These are phyloP conservation scores for Epizoanthus scotinus DNA, from an alignment of 92 coral and sea anemone species.

Conservation along the genomic window DNA sequence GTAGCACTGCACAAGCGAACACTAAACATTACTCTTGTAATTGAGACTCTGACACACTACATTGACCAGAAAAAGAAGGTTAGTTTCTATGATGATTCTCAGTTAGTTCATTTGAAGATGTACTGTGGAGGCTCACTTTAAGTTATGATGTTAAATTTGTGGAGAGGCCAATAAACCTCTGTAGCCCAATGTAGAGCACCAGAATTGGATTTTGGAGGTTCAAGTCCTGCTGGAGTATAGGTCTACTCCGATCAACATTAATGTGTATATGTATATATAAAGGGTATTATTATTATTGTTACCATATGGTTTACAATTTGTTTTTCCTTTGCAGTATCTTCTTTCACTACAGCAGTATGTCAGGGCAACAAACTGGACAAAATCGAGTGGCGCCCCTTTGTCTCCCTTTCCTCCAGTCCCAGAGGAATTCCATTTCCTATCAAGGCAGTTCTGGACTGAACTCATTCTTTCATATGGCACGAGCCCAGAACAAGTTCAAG, in stretches of 20 bases:
- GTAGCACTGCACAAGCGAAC: slow-evolving; percentile 12
- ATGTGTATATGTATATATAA: too few relatives aligned
- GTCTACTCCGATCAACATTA: not conserved
- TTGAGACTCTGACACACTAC: slow-evolving; percentile 1
- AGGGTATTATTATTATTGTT: too few relatives aligned
- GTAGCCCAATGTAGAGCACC: too few relatives aligned
- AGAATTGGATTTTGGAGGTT: not conserved
- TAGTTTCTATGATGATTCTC: not conserved
- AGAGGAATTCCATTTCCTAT: not conserved
- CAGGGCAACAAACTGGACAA: not conserved
- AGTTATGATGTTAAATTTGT: too few relatives aligned
- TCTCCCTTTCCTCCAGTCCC: not conserved
- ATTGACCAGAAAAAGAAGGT: slow-evolving; percentile 10
- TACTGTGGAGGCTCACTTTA: too few relatives aligned
- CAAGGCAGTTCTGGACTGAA: not conserved
- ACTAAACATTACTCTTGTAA: not conserved
- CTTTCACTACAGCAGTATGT: not conserved
- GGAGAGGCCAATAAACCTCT: too few relatives aligned
- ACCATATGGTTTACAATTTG: not conserved
- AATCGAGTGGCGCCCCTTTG: not conserved
- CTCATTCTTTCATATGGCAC: not conserved
- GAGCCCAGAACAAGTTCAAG: not conserved
- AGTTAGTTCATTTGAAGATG: not conserved
- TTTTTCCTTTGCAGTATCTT: not conserved
- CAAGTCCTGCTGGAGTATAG: slow-evolving; percentile 4